phyloP scores from a whole-genome alignment of 2,888 invertebrate genomes.

The Colostygia pectinataria region DNA sequence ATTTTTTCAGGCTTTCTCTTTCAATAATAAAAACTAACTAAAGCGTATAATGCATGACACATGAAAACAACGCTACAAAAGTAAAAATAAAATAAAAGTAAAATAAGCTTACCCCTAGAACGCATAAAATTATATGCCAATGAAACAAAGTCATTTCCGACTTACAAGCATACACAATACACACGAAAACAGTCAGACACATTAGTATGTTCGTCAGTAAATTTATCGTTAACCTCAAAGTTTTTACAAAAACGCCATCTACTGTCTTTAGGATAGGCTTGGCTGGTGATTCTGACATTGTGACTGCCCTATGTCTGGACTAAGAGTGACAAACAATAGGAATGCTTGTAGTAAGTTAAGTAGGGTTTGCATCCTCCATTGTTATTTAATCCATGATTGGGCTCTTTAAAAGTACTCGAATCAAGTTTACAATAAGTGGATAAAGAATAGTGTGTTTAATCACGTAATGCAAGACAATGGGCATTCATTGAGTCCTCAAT shows the following conservation, averaged over 20 bases:
- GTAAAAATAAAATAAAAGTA: too few relatives aligned
- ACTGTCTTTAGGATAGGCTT: slow-evolving; percentile 11
- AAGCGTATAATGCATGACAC: too few relatives aligned
- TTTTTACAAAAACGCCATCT: slow-evolving; percentile 34
- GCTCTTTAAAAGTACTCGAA: slow-evolving; percentile 11
- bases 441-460: slow-evolving; percentile 23
- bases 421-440: slow-evolving; percentile 12
- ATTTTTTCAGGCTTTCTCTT: too few relatives aligned
- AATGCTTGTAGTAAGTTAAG: slow-evolving; percentile 19
- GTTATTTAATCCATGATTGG: neutral
- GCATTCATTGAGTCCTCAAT: neutral
- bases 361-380: neutral
- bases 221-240: slow-evolving; percentile 41
- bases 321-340: slow-evolving; percentile 30
- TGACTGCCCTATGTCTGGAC: slow-evolving; percentile 18
- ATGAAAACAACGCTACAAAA: too few relatives aligned
- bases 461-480: slow-evolving; percentile 29
- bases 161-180: slow-evolving; percentile 42
- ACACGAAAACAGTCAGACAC: slow-evolving; percentile 44
- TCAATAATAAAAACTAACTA: too few relatives aligned
- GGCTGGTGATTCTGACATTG: slow-evolving; percentile 30
- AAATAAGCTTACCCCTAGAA: slow-evolving; percentile 48
- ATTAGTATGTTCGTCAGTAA: slow-evolving; percentile 43
- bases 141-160: slow-evolving; percentile 34
- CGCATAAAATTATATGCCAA: slow-evolving; percentile 49